phyloP scores from a whole-genome alignment of 2,888 invertebrate species.

The Rhagium mordax region DNA sequence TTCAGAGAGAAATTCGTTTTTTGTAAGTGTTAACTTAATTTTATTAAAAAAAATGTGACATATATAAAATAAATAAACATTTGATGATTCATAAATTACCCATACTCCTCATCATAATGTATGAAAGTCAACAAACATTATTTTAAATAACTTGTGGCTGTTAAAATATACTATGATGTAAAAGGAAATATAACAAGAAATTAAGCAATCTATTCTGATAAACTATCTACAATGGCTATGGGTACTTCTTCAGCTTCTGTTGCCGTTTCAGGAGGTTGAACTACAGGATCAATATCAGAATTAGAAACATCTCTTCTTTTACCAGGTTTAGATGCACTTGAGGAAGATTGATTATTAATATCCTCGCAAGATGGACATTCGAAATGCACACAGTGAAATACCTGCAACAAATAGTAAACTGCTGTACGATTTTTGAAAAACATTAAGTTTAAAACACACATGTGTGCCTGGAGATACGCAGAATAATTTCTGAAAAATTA shows the following conservation, averaged over 20 bases:
- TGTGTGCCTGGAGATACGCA: too few relatives aligned
- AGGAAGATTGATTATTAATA: constrained; percentile 25
- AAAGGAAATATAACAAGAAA: background rate
- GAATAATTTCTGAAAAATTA: too few relatives aligned
- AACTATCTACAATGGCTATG: constrained; percentile 9
- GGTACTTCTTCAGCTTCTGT: constrained; percentile 66
- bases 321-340: constrained; percentile 31
- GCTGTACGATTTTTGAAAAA: background rate
- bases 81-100: background rate
- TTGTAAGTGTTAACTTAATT: background rate
- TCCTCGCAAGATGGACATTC: constrained; percentile 89
- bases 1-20: background rate
- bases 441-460: background rate
- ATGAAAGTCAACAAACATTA: background rate
- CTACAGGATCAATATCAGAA: constrained; percentile 24
- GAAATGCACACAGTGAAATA: constrained; percentile 98
- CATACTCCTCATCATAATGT: background rate
- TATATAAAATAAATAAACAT: background rate
- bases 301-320: constrained; percentile 29
- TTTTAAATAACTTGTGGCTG: background rate
- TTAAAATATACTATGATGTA: background rate
- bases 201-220: constrained; percentile 7
- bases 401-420: constrained; percentile 72
- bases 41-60: background rate
- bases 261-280: constrained; percentile 64